Base-by-base conservation (phyloP, 2,797 vertebrate species). In the Okamejei kenojei region DNA sequence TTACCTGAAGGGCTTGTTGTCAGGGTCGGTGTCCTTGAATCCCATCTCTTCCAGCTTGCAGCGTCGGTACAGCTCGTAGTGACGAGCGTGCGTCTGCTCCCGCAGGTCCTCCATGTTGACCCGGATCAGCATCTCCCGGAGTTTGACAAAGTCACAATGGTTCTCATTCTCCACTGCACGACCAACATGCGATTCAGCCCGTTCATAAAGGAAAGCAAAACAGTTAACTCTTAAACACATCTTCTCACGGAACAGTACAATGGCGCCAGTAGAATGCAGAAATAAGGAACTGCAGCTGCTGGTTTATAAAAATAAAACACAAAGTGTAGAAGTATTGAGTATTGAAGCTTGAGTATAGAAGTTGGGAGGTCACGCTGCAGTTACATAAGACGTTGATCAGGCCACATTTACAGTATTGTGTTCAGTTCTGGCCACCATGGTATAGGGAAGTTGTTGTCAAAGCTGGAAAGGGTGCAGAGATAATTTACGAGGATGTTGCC, bases 21-120 rank as follows among this genome's bases (percentile, higher is more conserved):
- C 99, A 1, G 99, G 99, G 94, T 99, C 98, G 0, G 98, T 99
- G 96, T 99, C 99, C 95, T 99, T 98, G 94, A 99, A 99, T 86
- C 99, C 99, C 99, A 99, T 99, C 96, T 99, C 99, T 94, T 99
- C 99, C 95, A 99, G 97, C 93, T 99, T 99, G 95, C 99, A 99
- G 93, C 99, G 97, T 86, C 99, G 97, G 94, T 99, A 99, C 15
- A 99, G 97, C 95, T 99, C 99, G 3, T 99, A 99, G 95, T 99
- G 99, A 45, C 98, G 98, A 0, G 98, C 97, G 94, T 99, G 99
- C 0, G 99, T 99, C 96, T 99, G 98, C 95, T 99, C 99, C 10
- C 99, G 97, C 63, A 99, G 97, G 96, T 99, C 99, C 95, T 99
- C 99, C 99, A 99, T 99, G 96, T 99, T 99, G 93, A 99, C 98